Base-by-base conservation (phyloP, 2,113 vertebrate species). In the Actenoides lindsayi region DNA sequence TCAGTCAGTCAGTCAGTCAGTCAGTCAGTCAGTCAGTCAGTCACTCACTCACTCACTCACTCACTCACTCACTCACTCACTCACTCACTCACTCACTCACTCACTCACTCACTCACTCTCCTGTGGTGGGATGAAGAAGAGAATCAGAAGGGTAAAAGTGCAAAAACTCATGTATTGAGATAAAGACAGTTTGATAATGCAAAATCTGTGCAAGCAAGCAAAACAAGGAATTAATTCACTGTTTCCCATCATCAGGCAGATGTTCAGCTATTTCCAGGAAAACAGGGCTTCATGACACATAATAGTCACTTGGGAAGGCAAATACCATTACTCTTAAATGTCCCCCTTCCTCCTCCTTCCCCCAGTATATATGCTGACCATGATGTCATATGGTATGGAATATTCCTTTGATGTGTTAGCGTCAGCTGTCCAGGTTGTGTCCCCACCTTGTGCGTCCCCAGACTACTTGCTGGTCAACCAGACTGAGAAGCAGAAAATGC, bases 271-370 rank as follows among this genome's bases (percentile, higher is more conserved):
- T 56, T 2, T 63, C 62, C 39, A 90, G 28, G 24, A 75, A 83
- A 79, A 4, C 6, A 12, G 41, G 5, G 3, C 33, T 71, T 12
- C 53, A 30, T 37, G 33, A 37, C 0, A 2, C 3, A 2, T 51
- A 57, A 30, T 0, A 8, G 27, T 18, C 59, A 23, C n/a, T 35
- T 78, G 13, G 15, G 42, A 64, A 35, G 10, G 42, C 6, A 87
- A 59, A 74, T 25, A 6, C 1, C 17, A 18, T 44, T 37, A 48
- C 10, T 60, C 51, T 27, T 3, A 13, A 50, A 42, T 35, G 4
- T 39, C 19, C 6, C 2, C 5, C 4, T 51, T 76, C 73, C 21
- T 23, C 23, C 59, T 54, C 31, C 12, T 56, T 82, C 54, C 5
- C 15, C 5, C 14, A 17, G 33, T 56, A 56, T 74, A n/a, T 10